Conservation (phyloP, 2,888 invertebrate species). For the Parasteatoda lunata region DNA sequence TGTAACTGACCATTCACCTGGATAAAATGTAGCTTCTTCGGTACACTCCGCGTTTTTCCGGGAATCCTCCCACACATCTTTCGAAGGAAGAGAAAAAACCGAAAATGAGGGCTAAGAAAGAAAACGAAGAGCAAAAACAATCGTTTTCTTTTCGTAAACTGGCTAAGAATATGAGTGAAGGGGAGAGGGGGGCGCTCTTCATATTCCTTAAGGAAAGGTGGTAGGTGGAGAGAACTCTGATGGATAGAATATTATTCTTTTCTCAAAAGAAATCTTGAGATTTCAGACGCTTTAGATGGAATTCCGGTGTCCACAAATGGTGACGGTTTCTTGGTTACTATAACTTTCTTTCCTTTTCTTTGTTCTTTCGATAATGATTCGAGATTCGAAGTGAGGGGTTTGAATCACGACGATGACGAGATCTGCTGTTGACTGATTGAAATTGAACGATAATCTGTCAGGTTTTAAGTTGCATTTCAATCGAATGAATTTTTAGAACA, state of each 20-base stretch:
- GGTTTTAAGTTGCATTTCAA: background rate
- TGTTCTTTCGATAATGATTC: constrained; percentile 16
- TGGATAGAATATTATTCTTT: background rate
- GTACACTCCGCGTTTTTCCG: too few relatives aligned
- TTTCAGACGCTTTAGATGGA: constrained; percentile 4
- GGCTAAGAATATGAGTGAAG: too few relatives aligned
- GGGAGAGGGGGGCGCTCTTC: too few relatives aligned
- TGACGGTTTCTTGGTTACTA: background rate
- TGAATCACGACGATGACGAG: background rate
- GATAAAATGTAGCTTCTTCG: too few relatives aligned
- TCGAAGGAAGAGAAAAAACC: too few relatives aligned
- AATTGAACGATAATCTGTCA: constrained; percentile 15
- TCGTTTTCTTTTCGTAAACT: too few relatives aligned
- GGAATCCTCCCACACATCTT: too few relatives aligned
- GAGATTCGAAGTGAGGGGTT: background rate
- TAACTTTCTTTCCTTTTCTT: background rate
- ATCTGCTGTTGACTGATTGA: constrained; percentile 28
- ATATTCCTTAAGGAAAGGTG: too few relatives aligned
- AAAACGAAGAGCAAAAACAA: too few relatives aligned
- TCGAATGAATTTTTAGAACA: background rate
- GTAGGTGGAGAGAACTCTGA: too few relatives aligned
- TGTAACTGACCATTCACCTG: too few relatives aligned
- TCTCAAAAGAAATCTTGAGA: background rate
- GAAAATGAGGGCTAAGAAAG: too few relatives aligned
- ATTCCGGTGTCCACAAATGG: constrained; percentile 14